A percentile compares a stretch with the other conserved stretches of the same genome.
Evolutionary conservation across 2,113 vertebrate genomes (phyloP).

Genomic region (Gopherus flavomarginatus): DNA sequence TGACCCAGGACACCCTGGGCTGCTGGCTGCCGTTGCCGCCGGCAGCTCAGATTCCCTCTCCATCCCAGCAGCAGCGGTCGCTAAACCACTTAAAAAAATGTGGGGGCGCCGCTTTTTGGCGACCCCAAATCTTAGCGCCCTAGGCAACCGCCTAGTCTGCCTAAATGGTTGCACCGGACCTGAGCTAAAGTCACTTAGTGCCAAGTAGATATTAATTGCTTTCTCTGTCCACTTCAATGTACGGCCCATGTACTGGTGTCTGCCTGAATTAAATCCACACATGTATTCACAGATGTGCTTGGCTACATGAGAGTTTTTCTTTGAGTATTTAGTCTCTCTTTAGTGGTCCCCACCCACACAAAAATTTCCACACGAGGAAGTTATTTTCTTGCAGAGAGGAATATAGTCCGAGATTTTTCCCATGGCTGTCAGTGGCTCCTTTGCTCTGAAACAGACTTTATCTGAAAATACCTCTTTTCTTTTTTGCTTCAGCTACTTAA

Average conservation of each 20-base stretch:
- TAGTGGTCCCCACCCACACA: too few species aligned
- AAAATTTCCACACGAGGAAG: too few species aligned
- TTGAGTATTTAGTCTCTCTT: not conserved
- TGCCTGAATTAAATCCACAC: rapidly evolving
- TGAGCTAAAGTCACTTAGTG: not conserved
- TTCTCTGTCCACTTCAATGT: not conserved
- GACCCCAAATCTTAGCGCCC: too few species aligned
- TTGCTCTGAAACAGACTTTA: not conserved
- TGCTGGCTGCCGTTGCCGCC: too few species aligned
- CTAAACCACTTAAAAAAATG: too few species aligned
- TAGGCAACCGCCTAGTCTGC: too few species aligned
- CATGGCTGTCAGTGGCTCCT: rapidly evolving
- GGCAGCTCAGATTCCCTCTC: too few species aligned
- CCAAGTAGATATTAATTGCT: rapidly evolving
- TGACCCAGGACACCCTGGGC: too few species aligned
- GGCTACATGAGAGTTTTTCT: not conserved
- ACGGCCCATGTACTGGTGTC: not conserved
- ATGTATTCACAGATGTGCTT: rapidly evolving
- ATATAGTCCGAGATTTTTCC: rapidly evolving
- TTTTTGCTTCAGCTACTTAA: slow-evolving; percentile 31
- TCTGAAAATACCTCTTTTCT: not conserved
- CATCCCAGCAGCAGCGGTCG: too few species aligned
- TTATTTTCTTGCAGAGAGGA: not conserved
- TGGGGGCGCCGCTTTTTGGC: too few species aligned
- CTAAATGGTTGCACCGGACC: too few species aligned